These are phyloP conservation scores for Xylophagus ater DNA, from an alignment of 2,888 invertebrate species.

Conservation along the genomic window DNA sequence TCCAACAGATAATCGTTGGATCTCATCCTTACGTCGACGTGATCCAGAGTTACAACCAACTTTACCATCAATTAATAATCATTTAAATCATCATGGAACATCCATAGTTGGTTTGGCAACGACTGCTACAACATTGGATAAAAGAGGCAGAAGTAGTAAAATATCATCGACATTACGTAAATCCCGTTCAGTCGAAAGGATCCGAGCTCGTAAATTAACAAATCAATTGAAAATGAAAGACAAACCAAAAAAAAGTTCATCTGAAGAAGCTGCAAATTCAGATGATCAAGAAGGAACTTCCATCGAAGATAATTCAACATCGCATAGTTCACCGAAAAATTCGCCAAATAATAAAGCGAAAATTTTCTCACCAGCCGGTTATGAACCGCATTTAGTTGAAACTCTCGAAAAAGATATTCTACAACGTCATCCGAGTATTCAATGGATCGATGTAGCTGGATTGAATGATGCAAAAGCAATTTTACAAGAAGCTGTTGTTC, in stretches of 20 bases:
- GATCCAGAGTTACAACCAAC: slow-evolving; percentile 56
- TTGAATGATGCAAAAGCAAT: slow-evolving; percentile 64
- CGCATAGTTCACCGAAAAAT: slow-evolving; percentile 33
- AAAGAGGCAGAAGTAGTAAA: slow-evolving; percentile 23
- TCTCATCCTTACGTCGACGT: slow-evolving; percentile 51
- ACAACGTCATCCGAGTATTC: slow-evolving; percentile 69
- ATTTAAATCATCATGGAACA: slow-evolving; percentile 28
- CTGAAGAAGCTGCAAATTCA: slow-evolving; percentile 40
- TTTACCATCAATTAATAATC: slow-evolving; percentile 48
- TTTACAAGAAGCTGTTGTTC: slow-evolving; percentile 73
- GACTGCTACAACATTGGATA: slow-evolving; percentile 41
- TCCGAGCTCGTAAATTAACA: slow-evolving; percentile 36
- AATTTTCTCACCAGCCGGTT: slow-evolving; percentile 57
- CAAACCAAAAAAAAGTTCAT: slow-evolving; percentile 35
- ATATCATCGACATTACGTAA: slow-evolving; percentile 33
- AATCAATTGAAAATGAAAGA: slow-evolving; percentile 38
- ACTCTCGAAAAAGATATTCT: slow-evolving; percentile 75
- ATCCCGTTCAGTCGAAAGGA: slow-evolving; percentile 38
- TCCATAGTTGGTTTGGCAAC: slow-evolving; percentile 35
- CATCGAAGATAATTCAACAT: slow-evolving; percentile 36
- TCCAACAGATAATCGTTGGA: slow-evolving; percentile 52
- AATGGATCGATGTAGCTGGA: slow-evolving; percentile 68
- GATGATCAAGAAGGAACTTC: slow-evolving; percentile 40
- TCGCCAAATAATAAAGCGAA: slow-evolving; percentile 32
- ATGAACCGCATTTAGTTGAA: slow-evolving; percentile 66